Base-by-base conservation (phyloP, 30 jellyfish, hydroid and myxozoan species). In the Mastigias papua region DNA sequence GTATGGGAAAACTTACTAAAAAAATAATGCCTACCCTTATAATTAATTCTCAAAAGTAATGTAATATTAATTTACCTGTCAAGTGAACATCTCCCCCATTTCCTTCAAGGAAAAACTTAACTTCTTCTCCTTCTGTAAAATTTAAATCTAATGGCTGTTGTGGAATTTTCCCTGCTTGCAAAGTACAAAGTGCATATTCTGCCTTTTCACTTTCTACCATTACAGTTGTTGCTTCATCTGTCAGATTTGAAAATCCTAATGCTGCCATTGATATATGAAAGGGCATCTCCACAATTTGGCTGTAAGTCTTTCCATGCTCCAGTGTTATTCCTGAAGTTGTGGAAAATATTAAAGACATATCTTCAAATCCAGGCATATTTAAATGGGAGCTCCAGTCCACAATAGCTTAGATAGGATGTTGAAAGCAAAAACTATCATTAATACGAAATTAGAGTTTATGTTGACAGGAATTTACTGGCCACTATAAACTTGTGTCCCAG, bases 221-320 rank as follows among this genome's bases (percentile, higher is more conserved):
- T 13, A 95, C 93, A 35, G 99, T 85, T 33, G 92, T 84, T 57
- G 97, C 93, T 26, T 86, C 99, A 2, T 73, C 50, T n/a, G 95
- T 51, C 22, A 37, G 62, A 30, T 91, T 35, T 5, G 87, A 86
- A 80, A 89, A 72, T 0, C 99, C 99, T 27, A 95, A 92, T 26
- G 99, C 98, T 32, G 99, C 99, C 98, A 90, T 95, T 20, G 99
- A 86, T 19, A 95, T 75, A 62, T 90, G 98, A 90, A 95, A 95
- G 26, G 99, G 87, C 75, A 86, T 81, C 73, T 90, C 96, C 82
- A 90, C 94, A 51, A 95, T 91, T 78, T 95, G 99, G 65, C 97
- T 80, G 88, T 95, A 95, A 68, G 84, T 90, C 51, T 89, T 95
- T 29, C 98, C 99, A 64, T 86, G 83, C 64, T 90, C 97, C 35